Evolutionary conservation across 2,113 vertebrate genomes (phyloP).

Genomic region (Picathartes gymnocephalus): DNA sequence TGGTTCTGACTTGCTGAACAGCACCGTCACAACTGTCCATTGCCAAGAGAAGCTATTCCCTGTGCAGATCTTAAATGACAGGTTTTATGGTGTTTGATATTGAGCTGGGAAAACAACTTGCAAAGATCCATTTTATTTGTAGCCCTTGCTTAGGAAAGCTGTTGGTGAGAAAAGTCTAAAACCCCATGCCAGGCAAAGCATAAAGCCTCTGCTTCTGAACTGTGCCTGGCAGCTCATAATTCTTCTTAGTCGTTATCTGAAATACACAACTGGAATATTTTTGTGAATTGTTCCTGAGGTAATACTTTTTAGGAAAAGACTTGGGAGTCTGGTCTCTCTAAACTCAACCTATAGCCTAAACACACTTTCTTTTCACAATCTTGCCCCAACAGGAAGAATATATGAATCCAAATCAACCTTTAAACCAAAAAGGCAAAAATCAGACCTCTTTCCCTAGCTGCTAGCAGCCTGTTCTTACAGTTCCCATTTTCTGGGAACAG

Average conservation of each 20-base stretch:
- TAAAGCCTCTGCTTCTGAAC: not conserved
- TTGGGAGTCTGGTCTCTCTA: not conserved
- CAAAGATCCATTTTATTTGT: not conserved
- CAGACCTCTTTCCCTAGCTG: not conserved
- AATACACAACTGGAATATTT: not conserved
- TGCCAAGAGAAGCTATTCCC: constrained; percentile 1
- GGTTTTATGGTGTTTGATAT: constrained; percentile 9
- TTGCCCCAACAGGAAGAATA: not conserved
- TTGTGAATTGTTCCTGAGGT: not conserved
- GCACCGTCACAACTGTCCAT: not conserved
- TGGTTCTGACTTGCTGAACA: constrained; percentile 24
- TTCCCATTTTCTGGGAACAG: not conserved
- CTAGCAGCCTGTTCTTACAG: not conserved
- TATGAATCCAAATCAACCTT: not conserved
- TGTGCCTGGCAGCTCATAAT: not conserved
- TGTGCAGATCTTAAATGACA: constrained; percentile 17
- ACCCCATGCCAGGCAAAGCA: not conserved
- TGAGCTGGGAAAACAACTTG: not conserved
- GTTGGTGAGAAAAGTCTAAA: not conserved
- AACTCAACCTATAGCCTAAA: not conserved
- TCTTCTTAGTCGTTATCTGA: not conserved
- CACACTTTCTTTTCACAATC: not conserved
- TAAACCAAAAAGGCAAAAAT: not conserved
- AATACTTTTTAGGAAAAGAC: not conserved
- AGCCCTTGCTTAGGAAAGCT: not conserved